phyloP scores from a whole-genome alignment of 2,888 invertebrate genomes.

The Leuctra nigra region DNA sequence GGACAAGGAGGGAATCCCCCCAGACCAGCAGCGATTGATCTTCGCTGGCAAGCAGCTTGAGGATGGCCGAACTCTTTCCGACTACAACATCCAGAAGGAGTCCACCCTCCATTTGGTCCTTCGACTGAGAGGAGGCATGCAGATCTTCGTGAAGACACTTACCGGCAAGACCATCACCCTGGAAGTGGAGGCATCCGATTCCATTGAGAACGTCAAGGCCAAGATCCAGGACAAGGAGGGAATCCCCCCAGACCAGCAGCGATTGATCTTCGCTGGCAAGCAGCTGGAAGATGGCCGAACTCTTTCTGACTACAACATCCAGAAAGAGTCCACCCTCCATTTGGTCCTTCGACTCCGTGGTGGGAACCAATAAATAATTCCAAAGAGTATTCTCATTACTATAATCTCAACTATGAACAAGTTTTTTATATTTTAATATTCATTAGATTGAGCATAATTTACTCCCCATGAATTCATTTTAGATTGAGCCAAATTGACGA shows the following conservation, averaged over 20 bases:
- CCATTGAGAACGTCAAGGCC: slow-evolving; percentile 48
- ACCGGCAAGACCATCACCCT: slow-evolving; percentile 46
- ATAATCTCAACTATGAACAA: no score
- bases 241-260: slow-evolving; percentile 42
- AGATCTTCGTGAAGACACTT: slow-evolving; percentile 46
- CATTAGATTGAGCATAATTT: no score
- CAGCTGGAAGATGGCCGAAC: slow-evolving; percentile 53
- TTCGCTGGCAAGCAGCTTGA: slow-evolving; percentile 54
- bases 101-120: slow-evolving; percentile 51
- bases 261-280: slow-evolving; percentile 50
- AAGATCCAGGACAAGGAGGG: slow-evolving; percentile 44
- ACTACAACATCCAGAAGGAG: slow-evolving; percentile 87
- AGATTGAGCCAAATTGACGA: no score
- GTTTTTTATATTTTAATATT: no score
- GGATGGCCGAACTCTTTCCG: slow-evolving; percentile 61
- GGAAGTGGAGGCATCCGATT: slow-evolving; percentile 47
- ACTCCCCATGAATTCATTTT: no score
- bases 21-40: slow-evolving; percentile 35
- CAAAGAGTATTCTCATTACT: no score
- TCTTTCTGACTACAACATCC: slow-evolving; percentile 50
- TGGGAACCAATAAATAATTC: no score
- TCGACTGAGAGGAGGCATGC: slow-evolving; percentile 51
- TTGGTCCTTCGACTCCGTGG: slow-evolving; percentile 47
- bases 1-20: slow-evolving; percentile 36
- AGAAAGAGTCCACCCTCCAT: slow-evolving; percentile 47